A percentile compares a stretch with the other conserved stretches of the same genome.
Evolutionary conservation across 2,888 invertebrate species (phyloP).

Genomic region (Drosophila ustulata): DNA sequence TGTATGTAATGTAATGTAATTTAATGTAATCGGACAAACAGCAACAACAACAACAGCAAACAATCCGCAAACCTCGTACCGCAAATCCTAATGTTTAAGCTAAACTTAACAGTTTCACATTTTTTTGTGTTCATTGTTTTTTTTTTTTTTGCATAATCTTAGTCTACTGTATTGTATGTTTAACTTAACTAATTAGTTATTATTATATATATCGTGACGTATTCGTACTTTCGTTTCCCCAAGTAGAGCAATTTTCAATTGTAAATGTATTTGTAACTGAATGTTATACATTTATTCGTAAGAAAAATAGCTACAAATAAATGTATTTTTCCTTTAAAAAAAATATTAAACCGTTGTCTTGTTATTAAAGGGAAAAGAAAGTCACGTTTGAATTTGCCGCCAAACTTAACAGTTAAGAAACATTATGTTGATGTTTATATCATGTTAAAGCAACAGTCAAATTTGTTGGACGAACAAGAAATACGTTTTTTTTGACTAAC

Average conservation of each 20-base stretch:
- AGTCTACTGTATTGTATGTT: conserved; percentile 41
- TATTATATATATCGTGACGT: conserved; percentile 40
- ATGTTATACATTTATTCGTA: conserved; percentile 80
- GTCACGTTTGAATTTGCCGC: conserved; percentile 1
- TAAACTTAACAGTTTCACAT: conserved; percentile 35
- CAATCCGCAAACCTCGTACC: conserved; percentile 16
- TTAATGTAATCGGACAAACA: conserved; percentile 35
- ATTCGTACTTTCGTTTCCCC: conserved; percentile 52
- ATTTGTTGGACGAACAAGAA: no score
- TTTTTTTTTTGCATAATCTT: conserved; percentile 18
- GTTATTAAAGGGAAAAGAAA: not conserved
- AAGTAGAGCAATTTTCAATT: conserved; percentile 80
- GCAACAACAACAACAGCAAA: conserved; percentile 21
- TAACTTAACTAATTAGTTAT: conserved; percentile 59
- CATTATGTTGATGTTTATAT: not conserved
- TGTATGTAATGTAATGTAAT: conserved; percentile 55
- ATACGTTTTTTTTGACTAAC: no score
- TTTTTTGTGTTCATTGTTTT: conserved; percentile 7
- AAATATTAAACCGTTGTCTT: not conserved
- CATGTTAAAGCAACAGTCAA: not conserved
- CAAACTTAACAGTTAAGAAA: not conserved
- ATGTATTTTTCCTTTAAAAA: conserved; percentile 81
- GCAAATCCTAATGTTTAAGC: conserved; percentile 34
- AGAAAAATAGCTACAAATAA: conserved; percentile 78
- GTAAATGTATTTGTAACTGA: conserved; percentile 80